Conservation (phyloP, 2,888 invertebrate genomes). For the Diaphora mendica region DNA sequence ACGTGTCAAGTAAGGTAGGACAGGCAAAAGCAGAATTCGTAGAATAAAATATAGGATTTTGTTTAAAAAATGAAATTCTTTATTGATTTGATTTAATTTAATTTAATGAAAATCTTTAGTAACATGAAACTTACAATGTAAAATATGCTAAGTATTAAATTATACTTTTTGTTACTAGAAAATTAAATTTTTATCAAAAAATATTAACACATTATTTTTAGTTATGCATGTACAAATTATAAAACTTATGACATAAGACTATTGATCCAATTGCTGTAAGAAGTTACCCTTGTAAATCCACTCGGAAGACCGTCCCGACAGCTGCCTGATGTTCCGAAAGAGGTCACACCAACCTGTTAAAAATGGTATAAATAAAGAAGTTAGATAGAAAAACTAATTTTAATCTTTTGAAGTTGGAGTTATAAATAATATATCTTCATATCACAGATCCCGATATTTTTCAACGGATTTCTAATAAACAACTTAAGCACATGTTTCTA, state of each 20-base stretch:
- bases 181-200: no score
- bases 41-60: background rate
- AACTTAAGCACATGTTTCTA: no score
- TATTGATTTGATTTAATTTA: no score
- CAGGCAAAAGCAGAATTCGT: background rate
- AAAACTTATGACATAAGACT: slow-evolving; percentile 36
- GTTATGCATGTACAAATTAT: no score
- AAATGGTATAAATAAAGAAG: background rate
- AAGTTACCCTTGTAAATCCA: slow-evolving; percentile 63
- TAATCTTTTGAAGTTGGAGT: background rate
- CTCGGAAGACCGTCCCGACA: slow-evolving; percentile 58
- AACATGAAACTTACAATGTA: background rate
- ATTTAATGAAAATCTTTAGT: no score
- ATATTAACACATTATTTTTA: no score
- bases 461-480: no score
- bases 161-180: background rate
- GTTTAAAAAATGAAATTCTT: background rate
- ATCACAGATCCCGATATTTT: no score
- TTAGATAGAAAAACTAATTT: background rate
- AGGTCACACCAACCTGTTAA: slow-evolving; percentile 61
- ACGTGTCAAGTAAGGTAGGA: background rate
- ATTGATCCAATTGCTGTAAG: slow-evolving; percentile 53
- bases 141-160: background rate
- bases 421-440: background rate
- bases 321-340: slow-evolving; percentile 58